Evolutionary conservation across 1,140 invertebrate species (phyloP).

Genomic region (Zelostemma sp.): DNA sequence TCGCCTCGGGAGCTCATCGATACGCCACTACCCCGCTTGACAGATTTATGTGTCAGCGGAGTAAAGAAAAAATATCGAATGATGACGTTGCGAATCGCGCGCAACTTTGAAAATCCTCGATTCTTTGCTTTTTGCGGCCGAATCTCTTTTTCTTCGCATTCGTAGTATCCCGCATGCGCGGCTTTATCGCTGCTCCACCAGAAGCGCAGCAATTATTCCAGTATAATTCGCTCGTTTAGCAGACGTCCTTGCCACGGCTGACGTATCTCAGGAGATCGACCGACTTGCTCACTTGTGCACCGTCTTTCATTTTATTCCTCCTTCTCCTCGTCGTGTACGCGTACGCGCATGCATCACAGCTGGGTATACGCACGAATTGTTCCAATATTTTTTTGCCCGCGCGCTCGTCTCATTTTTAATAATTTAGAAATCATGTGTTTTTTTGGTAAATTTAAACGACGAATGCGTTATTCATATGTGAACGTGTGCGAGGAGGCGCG

Average conservation of each 20-base stretch:
- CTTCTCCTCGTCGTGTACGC: neutral
- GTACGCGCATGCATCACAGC: neutral
- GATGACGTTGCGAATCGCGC: no score
- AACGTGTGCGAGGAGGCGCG: conserved; percentile 14
- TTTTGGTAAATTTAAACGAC: neutral
- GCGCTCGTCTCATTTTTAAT: no score
- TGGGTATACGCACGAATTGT: no score
- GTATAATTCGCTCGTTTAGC: conserved; percentile 60
- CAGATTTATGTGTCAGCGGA: conserved; percentile 39
- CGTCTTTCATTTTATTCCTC: conserved; percentile 13
- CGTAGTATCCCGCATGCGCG: neutral
- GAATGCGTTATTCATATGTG: conserved; percentile 22
- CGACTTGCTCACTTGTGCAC: conserved; percentile 23
- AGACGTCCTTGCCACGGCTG: conserved; percentile 57
- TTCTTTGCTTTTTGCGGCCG: no score
- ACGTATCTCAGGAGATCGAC: conserved; percentile 52
- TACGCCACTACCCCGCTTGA: conserved; percentile 30
- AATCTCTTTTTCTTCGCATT: no score
- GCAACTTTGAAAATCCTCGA: no score
- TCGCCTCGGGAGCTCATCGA: conserved; percentile 32
- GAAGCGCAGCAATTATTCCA: conserved; percentile 56
- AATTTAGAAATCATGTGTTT: neutral
- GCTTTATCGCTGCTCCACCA: conserved; percentile 36
- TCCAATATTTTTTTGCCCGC: no score
- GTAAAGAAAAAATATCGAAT: no score